Percentiles rank a stretch among this genome's conserved stretches.
Conservation (phyloP, 2,888 invertebrate genomes). For the Epicampocera succincta region DNA sequence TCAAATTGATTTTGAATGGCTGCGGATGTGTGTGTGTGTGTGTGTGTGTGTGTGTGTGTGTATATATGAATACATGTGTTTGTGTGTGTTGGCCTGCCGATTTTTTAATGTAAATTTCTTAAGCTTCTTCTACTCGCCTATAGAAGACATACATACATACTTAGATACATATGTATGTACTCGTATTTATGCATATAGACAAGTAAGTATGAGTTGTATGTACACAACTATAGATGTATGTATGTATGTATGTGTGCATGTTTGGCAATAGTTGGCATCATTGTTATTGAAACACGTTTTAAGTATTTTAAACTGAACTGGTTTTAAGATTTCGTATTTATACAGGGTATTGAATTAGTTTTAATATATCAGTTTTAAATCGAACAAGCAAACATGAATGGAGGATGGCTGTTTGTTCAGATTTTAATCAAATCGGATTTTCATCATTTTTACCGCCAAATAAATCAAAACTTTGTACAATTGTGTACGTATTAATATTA, state of each 20-base stretch:
- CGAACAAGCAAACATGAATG: too few relatives aligned
- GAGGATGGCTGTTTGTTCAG: too few relatives aligned
- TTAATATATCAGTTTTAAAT: neutral
- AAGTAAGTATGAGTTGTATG: too few relatives aligned
- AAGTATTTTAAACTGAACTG: constrained; percentile 72
- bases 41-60: neutral
- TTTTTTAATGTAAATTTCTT: constrained; percentile 2
- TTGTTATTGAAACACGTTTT: constrained; percentile 71
- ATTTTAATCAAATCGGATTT: too few relatives aligned
- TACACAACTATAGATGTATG: too few relatives aligned
- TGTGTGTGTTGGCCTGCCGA: constrained; percentile 15
- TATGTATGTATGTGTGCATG: neutral
- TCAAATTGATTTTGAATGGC: neutral
- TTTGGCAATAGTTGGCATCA: constrained; percentile 56
- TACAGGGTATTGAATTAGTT: constrained; percentile 36
- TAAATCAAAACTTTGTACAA: too few relatives aligned
- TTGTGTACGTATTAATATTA: too few relatives aligned
- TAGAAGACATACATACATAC: neutral
- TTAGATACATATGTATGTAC: too few relatives aligned
- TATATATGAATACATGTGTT: too few relatives aligned
- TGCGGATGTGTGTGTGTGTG: neutral
- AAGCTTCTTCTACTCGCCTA: neutral
- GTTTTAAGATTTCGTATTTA: constrained; percentile 70
- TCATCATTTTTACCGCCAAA: too few relatives aligned
- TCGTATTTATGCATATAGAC: too few relatives aligned